These are phyloP conservation scores for Zoanthus gigantus DNA, from an alignment of 92 coral and sea anemone species.

Conservation along the genomic window DNA sequence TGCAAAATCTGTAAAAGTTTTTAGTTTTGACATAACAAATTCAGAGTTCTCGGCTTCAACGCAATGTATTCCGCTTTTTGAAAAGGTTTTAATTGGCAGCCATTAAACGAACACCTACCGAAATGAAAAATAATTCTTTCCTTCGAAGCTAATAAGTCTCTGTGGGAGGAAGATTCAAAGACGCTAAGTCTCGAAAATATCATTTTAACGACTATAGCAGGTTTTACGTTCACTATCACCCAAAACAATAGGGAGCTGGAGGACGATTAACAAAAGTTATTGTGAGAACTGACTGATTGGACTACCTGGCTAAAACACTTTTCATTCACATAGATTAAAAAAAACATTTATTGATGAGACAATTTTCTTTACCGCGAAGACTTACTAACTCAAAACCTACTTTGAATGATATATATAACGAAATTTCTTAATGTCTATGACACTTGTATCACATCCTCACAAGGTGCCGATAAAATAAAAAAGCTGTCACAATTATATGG, in stretches of 20 bases:
- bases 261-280: not conserved
- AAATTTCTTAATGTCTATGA: not conserved
- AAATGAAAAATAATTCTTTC: not conserved
- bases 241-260: conserved; percentile 8
- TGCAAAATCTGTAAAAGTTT: not conserved
- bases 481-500: not conserved
- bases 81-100: conserved; percentile 28
- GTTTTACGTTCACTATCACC: conserved; percentile 16
- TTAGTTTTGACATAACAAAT: not conserved
- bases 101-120: conserved; percentile 14
- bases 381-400: not conserved
- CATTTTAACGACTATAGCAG: conserved; percentile 40
- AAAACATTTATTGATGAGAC: not conserved
- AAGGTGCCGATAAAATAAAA: not conserved
- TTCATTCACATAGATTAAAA: not conserved
- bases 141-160: conserved; percentile 18
- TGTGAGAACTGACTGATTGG: not conserved
- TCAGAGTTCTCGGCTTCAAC: not conserved
- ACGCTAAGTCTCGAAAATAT: conserved; percentile 16
- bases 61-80: conserved; percentile 5
- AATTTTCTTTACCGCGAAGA: not conserved
- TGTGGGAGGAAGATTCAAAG: conserved; percentile 22
- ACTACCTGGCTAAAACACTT: conserved; percentile 8
- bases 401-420: not conserved
- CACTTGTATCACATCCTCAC: not conserved